Base-by-base conservation (phyloP, 2,888 invertebrate species). In the Tricholauxania praeusta region DNA sequence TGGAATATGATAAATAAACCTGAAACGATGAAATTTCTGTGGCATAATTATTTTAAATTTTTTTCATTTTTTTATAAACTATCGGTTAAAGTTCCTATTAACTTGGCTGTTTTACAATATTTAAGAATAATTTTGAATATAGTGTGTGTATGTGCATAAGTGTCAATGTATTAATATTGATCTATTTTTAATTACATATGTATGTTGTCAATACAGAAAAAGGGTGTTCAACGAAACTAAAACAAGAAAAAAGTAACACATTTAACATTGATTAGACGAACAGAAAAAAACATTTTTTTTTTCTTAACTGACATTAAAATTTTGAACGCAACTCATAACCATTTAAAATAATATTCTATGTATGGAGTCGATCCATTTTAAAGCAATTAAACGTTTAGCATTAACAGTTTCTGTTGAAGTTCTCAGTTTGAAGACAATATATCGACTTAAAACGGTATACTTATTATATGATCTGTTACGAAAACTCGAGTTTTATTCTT, bases 221-320 rank as follows among this genome's bases (percentile, higher is more conserved):
- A 65, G 59, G 75, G 76, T 73, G 64, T 39, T 73, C 15, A 77
- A 70, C 73, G 75, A 73, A 77, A 39, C 39, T 39, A 39, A 10
- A 81, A 80, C 75, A 81, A 78, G 82, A 78, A 72, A 78, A 80
- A 76, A 77, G 65, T 79, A 82, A 82, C 81, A 81, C 81, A 81
- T 78, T 80, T 75, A 81, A 81, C 81, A 81, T 81, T 79, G 76
- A 81, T 81, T 76, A 72, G 74, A 78, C 74, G 73, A 81, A 81
- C 80, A 77, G 10, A 39, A 39, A 39, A 39, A 7, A 10, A 0
- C 32, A 49, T 59, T 47, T 49, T 49, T 60, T 14, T 49, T 49
- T 49, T 69, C 39, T 51, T 51, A 69, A 62, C 51, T 60, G 69
- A 69, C 69, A 69, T 60, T 62, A 69, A 69, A 69, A 69, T 69